These are phyloP conservation scores for Apodemus sylvaticus DNA, from an alignment of 2,113 vertebrate species.

Conservation along the genomic window DNA sequence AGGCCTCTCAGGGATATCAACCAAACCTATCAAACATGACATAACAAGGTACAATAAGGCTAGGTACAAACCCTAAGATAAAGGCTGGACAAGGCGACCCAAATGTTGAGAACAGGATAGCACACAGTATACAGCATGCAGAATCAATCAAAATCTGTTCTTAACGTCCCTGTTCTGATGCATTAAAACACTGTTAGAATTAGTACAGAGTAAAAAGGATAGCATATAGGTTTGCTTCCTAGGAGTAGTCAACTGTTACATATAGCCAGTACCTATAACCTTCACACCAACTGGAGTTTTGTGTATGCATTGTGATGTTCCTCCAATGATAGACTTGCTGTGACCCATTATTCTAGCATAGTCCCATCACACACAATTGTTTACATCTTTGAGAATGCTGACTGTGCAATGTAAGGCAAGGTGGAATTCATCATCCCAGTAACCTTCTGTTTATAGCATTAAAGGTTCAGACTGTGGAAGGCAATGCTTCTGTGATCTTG, in stretches of 20 bases:
- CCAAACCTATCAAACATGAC: too few species aligned
- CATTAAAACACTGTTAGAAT: too few species aligned
- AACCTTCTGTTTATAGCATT: neutral
- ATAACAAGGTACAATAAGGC: neutral
- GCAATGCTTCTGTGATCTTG: neutral
- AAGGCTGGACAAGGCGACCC: neutral
- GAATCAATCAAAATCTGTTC: too few species aligned
- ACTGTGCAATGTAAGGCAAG: neutral
- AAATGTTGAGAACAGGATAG: too few species aligned
- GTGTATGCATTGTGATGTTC: too few species aligned
- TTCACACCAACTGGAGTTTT: accelerated
- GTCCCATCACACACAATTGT: neutral
- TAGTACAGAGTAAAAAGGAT: too few species aligned
- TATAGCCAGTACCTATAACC: too few species aligned
- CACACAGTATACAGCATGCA: too few species aligned
- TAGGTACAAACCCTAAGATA: neutral
- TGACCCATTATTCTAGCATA: neutral
- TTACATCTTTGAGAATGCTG: neutral
- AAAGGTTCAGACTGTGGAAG: neutral
- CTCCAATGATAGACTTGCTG: neutral
- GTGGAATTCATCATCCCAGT: neutral
- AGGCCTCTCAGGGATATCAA: neutral
- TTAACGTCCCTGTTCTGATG: neutral
- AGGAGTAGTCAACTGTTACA: neutral
- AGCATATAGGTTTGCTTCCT: neutral